Conservation (phyloP, 2,888 invertebrate genomes). For the Hirtodrosophila trivittata region DNA sequence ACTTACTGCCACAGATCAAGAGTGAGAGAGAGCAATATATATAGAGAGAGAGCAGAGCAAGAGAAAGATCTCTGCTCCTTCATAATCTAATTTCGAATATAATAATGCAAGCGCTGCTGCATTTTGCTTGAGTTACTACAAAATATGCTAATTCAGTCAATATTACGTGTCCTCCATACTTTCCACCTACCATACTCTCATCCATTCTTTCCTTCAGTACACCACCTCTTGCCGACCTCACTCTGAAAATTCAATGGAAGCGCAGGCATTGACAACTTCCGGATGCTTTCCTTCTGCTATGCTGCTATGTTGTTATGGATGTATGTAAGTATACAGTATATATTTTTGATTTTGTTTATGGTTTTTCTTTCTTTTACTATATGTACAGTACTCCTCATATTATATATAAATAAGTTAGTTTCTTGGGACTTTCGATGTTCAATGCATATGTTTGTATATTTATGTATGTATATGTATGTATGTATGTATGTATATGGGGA, state of each 20-base stretch:
- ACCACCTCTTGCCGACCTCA: not conserved
- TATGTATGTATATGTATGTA: constrained; percentile 10
- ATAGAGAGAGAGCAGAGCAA: not conserved
- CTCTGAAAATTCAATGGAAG: constrained; percentile 29
- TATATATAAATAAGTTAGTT: not conserved
- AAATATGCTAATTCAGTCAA: constrained; percentile 72
- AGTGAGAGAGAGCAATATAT: not conserved
- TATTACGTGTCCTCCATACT: constrained; percentile 50
- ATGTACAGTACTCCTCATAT: too few relatives aligned
- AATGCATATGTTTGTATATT: not conserved
- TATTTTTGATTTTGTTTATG: too few relatives aligned
- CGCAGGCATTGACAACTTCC: constrained; percentile 24
- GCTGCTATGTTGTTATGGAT: not conserved
- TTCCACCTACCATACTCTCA: too few relatives aligned
- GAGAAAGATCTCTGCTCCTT: constrained; percentile 12
- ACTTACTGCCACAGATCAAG: constrained; percentile 16
- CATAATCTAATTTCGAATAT: constrained; percentile 38
- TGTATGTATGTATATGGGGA: constrained; percentile 16
- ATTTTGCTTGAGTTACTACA: constrained; percentile 48
- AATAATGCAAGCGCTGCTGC: constrained; percentile 54
- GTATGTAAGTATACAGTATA: too few relatives aligned
- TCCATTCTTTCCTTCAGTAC: not conserved
- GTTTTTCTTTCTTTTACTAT: not conserved
- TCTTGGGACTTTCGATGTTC: not conserved
- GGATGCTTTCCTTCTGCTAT: constrained; percentile 3